phyloP scores from a whole-genome alignment of 2,797 vertebrate genomes.

The Pseudochaenichthys georgianus region DNA sequence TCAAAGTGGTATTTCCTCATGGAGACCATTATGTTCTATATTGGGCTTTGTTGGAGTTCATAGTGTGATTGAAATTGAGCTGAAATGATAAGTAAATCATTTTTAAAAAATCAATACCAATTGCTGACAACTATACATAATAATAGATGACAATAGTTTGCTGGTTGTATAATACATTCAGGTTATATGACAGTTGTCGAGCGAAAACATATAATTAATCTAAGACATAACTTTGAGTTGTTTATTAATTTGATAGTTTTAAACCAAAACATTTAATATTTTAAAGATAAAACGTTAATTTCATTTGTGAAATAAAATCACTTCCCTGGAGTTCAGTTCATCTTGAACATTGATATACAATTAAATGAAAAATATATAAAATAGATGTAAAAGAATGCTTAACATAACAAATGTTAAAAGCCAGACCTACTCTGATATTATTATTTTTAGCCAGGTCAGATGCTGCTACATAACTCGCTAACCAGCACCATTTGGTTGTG shows the following conservation, averaged over 20 bases:
- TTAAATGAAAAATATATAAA: not conserved
- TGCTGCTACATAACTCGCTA: slow-evolving; percentile 36
- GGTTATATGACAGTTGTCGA: not conserved
- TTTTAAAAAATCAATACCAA: too few relatives aligned
- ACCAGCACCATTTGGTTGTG: slow-evolving; percentile 9
- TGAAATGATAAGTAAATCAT: too few relatives aligned
- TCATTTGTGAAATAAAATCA: too few relatives aligned
- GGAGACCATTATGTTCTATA: not conserved
- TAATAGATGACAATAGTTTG: too few relatives aligned
- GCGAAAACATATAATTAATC: not conserved
- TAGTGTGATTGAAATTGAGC: too few relatives aligned
- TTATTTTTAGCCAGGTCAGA: slow-evolving; percentile 9
- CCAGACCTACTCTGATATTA: not conserved
- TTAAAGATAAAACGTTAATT: not conserved
- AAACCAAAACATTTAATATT: not conserved
- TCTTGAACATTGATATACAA: not conserved
- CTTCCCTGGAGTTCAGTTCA: not conserved
- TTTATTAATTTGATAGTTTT: not conserved
- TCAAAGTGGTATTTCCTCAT: not conserved
- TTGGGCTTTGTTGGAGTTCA: too few relatives aligned
- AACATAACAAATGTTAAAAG: too few relatives aligned
- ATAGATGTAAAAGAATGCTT: not conserved
- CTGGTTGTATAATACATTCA: not conserved
- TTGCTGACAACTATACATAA: too few relatives aligned
- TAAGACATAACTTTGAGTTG: too few relatives aligned